phyloP scores from a whole-genome alignment of 2,888 invertebrate species.

The Acanthoscelides obtectus region DNA sequence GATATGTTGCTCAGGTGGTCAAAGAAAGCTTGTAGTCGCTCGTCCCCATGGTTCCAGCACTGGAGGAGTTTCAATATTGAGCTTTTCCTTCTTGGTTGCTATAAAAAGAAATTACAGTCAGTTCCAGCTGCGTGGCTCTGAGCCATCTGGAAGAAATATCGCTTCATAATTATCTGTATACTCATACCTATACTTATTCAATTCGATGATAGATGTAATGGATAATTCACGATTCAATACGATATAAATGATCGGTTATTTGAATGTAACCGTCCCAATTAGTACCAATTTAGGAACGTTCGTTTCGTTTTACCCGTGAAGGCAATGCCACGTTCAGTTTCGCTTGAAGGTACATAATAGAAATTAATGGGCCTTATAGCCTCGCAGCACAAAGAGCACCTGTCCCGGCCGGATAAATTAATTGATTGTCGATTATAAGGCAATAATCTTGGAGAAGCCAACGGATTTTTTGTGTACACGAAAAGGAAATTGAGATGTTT shows the following conservation, averaged over 20 bases:
- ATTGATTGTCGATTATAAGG: background rate
- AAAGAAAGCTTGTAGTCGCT: no score
- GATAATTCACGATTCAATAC: background rate
- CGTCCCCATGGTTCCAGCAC: no score
- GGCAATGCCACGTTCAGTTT: background rate
- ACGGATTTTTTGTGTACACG: background rate
- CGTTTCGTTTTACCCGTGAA: background rate
- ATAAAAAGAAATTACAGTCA: no score
- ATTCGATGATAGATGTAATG: background rate
- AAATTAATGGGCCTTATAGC: background rate
- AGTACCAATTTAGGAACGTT: background rate
- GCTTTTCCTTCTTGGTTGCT: no score
- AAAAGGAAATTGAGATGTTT: background rate
- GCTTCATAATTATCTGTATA: background rate
- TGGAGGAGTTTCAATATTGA: no score
- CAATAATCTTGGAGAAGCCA: background rate
- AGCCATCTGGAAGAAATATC: background rate
- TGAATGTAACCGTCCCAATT: background rate
- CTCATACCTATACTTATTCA: background rate
- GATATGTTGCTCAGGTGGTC: no score
- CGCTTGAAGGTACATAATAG: background rate
- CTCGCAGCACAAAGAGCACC: background rate
- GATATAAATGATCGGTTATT: background rate
- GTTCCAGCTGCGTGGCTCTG: background rate
- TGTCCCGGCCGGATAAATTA: background rate